A percentile compares a stretch with the other conserved stretches of the same genome.
Evolutionary conservation across 2,888 invertebrate genomes (phyloP).

Genomic region (Deilephila elpenor): DNA sequence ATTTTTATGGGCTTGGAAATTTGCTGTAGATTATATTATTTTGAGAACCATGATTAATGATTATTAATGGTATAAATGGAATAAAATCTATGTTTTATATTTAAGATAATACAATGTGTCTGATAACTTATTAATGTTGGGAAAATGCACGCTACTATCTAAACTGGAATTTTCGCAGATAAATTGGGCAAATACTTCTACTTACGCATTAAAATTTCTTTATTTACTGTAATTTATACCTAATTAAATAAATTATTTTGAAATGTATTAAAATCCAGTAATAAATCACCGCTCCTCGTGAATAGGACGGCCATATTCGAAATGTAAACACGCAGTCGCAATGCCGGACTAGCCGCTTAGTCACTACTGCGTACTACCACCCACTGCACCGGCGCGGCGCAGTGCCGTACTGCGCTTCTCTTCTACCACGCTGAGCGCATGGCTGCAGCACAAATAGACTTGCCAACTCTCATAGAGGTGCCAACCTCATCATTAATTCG

Average conservation of each 20-base stretch:
- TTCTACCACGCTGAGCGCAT: not conserved
- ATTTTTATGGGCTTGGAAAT: no score
- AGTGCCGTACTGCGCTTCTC: not conserved
- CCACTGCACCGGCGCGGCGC: conserved; percentile 12
- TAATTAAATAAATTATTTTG: no score
- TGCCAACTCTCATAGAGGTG: not conserved
- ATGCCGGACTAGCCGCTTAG: not conserved
- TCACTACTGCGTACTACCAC: not conserved
- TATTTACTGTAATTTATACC: no score
- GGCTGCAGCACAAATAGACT: not conserved
- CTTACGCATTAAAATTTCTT: no score
- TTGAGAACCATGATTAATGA: no score
- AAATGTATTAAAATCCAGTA: not conserved
- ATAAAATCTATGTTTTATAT: no score
- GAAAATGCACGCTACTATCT: no score
- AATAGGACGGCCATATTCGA: not conserved
- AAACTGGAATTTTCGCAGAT: no score
- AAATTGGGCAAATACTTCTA: no score
- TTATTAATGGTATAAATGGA: no score
- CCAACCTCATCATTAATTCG: not conserved
- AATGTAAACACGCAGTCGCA: conserved; percentile 6
- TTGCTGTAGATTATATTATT: not conserved
- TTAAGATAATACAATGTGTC: no score
- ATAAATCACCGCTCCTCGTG: not conserved
- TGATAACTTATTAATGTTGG: no score